Evolutionary conservation across 2,797 vertebrate genomes (phyloP).

Genomic region (Aotus griseimembra): DNA sequence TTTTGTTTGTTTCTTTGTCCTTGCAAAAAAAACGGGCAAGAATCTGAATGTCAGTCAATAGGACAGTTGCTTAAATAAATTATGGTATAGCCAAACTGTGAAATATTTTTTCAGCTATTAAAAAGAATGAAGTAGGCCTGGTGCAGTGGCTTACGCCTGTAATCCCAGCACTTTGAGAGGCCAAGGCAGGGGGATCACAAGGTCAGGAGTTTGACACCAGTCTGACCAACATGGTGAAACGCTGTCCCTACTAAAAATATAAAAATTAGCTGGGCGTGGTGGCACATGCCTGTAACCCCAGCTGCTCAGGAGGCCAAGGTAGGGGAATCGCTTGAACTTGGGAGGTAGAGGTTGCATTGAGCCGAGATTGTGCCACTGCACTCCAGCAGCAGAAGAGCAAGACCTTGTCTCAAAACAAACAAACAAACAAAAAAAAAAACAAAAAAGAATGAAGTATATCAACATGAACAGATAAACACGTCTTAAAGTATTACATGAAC

Average conservation of each 20-base stretch:
- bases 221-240: not conserved
- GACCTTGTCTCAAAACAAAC: too few relatives aligned
- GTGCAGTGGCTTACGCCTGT: not conserved
- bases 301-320: not conserved
- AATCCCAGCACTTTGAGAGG: not conserved
- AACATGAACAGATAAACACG: not conserved
- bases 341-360: not conserved
- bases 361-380: not conserved
- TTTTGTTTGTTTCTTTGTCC: not conserved
- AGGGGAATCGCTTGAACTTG: not conserved
- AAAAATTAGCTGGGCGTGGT: not conserved
- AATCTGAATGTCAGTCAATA: not conserved
- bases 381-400: not conserved
- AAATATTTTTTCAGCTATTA: conserved; percentile 4
- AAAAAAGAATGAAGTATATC: not conserved
- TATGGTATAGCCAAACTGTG: not conserved
- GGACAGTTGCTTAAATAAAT: conserved; percentile 45
- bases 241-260: not conserved
- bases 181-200: not conserved
- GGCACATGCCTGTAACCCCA: not conserved
- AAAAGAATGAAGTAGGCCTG: not conserved
- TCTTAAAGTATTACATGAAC: conserved; percentile 11
- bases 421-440: not conserved
- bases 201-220: not conserved
- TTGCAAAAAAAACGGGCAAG: not conserved